Evolutionary conservation across 2,888 invertebrate genomes (phyloP), one percentile per base, ranked within the genome.

Genomic region (Aspidiotus destructor): DNA sequence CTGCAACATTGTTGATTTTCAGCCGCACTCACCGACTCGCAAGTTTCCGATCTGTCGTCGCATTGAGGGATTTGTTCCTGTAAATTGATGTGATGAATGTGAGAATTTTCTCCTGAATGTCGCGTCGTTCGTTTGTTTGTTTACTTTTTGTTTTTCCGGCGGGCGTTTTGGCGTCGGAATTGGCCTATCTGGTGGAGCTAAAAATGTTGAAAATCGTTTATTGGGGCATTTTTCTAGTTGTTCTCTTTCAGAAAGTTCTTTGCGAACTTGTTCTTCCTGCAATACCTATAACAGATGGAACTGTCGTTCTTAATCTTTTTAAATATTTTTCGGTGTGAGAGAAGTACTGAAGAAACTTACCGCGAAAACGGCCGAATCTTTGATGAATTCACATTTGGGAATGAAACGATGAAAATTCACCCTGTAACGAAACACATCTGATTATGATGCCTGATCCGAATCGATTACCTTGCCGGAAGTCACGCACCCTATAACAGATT

Each of bases 151-250:
- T 52, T 52, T 52, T 15, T 28, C 28, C 28, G 28, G 28, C 5
- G 28, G 28, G 28, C 28, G 28, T 41, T 72, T 72, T 7, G 77
- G 75, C 62, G 73, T 73, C 0, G 87, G 87, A 72, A 84, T 81
- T 0, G 88, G 85, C 17, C 87, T 79, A 73, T 84, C 81, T 0
- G 89, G 89, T 73, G 86, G 87, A 76, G 87, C 85, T 71, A 90
- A 75, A 74, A 89, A 90, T 42, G 87, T 88, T 6, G 89, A 87
- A 81, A 85, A 86, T 73, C 84, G 83, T 73, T 82, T 83, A 72
- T 82, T 81, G 53, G 74, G 74, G 53, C 72, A 73, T 65, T 71
- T 73, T 67, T 72, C 69, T 8, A 74, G 70, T 63, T 74, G 74
- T 60, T 84, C 81, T 71, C 80, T 79, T 68, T 81, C 81, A 70